phyloP scores from a whole-genome alignment of 2,797 vertebrate genomes.

The Pteropus rufus region DNA sequence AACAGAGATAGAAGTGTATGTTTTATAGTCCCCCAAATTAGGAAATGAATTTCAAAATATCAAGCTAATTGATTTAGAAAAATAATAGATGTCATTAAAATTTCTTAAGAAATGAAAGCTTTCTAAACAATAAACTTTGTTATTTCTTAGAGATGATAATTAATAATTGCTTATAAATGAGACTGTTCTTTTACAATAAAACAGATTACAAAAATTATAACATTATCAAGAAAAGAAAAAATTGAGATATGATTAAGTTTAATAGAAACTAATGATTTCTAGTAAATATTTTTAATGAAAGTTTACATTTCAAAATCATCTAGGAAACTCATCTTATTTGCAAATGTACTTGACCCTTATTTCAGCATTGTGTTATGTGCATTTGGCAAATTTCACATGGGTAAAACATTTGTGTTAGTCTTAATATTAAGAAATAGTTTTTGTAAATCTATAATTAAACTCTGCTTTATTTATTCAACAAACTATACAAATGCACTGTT shows the following conservation, averaged over 20 bases:
- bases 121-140: background rate
- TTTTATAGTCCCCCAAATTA: background rate
- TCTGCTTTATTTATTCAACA: background rate
- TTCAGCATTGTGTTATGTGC: background rate
- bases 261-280: background rate
- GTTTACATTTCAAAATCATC: background rate
- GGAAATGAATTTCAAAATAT: background rate
- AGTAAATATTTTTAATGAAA: slow-evolving; percentile 8
- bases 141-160: background rate
- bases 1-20: background rate
- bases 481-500: background rate
- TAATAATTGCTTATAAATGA: background rate
- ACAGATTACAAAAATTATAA: background rate
- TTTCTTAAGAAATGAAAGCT: background rate
- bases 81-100: background rate
- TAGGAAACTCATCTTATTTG: background rate
- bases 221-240: background rate
- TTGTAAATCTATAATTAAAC: background rate
- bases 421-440: background rate
- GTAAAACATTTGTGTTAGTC: background rate
- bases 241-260: background rate
- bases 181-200: background rate
- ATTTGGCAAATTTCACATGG: background rate
- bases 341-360: background rate
- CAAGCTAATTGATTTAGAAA: background rate